A percentile compares a stretch with the other conserved stretches of the same genome.
These are phyloP conservation scores for Rhaphigaster nebulosa DNA, from an alignment of 2,888 invertebrate genomes.

Conservation along the genomic window DNA sequence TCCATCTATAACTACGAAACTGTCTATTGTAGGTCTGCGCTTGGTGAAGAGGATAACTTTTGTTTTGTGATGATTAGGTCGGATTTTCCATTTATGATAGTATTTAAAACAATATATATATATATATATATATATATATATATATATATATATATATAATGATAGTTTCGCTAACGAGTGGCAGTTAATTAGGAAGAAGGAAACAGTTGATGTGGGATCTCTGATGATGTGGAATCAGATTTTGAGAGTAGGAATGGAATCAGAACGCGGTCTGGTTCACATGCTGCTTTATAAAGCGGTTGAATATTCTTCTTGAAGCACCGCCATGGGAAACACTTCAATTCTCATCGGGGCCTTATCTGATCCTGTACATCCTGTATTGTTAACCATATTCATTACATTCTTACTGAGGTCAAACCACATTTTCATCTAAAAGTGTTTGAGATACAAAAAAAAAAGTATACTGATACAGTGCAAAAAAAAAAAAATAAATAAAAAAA, in stretches of 20 bases:
- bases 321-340: background rate
- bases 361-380: background rate
- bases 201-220: background rate
- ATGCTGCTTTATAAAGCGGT: background rate
- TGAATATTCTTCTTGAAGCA: background rate
- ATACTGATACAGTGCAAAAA: too few relatives aligned
- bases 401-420: background rate
- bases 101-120: too few relatives aligned
- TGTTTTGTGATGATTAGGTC: too few relatives aligned
- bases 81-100: too few relatives aligned
- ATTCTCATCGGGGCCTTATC: background rate
- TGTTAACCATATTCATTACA: background rate
- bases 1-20: too few relatives aligned
- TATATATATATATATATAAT: too few relatives aligned
- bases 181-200: background rate
- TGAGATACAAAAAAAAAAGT: background rate
- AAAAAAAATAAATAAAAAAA: too few relatives aligned
- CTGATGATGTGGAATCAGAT: background rate
- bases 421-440: background rate
- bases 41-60: too few relatives aligned
- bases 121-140: too few relatives aligned
- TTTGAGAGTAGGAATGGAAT: background rate
- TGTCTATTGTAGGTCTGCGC: too few relatives aligned
- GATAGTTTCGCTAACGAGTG: too few relatives aligned
- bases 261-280: background rate